phyloP scores from a whole-genome alignment of 1,140 invertebrate species.

The Ephestia elutella region DNA sequence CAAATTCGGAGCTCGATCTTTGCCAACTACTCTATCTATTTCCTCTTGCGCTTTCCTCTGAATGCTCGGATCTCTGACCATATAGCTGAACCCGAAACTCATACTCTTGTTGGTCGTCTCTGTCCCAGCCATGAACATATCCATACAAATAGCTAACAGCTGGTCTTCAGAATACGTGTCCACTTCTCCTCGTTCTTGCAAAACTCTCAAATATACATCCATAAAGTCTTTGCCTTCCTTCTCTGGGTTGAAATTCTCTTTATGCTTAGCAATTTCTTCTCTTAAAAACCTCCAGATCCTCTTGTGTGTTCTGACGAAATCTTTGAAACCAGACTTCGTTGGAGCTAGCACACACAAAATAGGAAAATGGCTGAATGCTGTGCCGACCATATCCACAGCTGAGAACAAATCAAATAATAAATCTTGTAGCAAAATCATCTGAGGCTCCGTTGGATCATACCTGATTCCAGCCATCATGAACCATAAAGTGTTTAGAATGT shows the following conservation, averaged over 20 bases:
- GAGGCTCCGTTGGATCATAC: constrained; percentile 79
- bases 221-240: constrained; percentile 86
- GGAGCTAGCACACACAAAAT: constrained; percentile 83
- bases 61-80: constrained; percentile 85
- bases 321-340: constrained; percentile 83
- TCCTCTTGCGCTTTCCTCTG: constrained; percentile 87
- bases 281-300: constrained; percentile 82
- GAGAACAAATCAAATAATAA: constrained; percentile 82
- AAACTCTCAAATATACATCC: constrained; percentile 85
- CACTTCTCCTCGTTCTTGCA: constrained; percentile 74
- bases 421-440: constrained; percentile 79
- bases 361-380: constrained; percentile 86
- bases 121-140: constrained; percentile 88
- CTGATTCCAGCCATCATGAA: constrained; percentile 87
- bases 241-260: constrained; percentile 76
- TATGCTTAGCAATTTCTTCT: constrained; percentile 84
- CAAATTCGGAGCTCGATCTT: constrained; percentile 79
- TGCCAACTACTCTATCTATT: constrained; percentile 84
- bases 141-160: constrained; percentile 83
- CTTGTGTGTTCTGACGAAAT: constrained; percentile 81
- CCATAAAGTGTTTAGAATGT: constrained; percentile 90
- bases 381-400: constrained; percentile 85
- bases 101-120: constrained; percentile 88
- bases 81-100: constrained; percentile 84
- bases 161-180: constrained; percentile 79